Evolutionary conservation across 2,113 vertebrate species (phyloP).

Genomic region (Atrichornis clamosus): DNA sequence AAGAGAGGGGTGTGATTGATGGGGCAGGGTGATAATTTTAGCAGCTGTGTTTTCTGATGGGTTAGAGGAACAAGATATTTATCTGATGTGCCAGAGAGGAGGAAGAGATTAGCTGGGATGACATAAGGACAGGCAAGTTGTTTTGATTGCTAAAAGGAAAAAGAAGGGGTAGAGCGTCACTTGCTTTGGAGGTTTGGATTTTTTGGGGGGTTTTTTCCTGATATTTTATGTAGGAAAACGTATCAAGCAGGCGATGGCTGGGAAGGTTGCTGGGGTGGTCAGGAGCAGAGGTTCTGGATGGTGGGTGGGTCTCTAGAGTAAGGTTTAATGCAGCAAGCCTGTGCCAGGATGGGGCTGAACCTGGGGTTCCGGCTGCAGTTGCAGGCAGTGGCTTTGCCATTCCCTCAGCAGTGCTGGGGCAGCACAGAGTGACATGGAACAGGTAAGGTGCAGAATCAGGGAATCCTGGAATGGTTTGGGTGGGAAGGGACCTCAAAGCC

Average conservation of each 20-base stretch:
- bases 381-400: background rate
- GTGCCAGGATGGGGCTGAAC: background rate
- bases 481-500: background rate
- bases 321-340: background rate
- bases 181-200: background rate
- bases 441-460: background rate
- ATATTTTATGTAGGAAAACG: background rate
- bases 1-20: background rate
- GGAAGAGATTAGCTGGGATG: background rate
- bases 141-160: background rate
- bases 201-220: background rate
- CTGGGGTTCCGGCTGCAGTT: background rate
- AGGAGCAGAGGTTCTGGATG: background rate
- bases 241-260: background rate
- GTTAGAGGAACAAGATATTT: background rate
- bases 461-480: background rate
- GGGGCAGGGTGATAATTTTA: conserved; percentile 12
- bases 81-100: background rate
- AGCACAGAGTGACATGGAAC: background rate
- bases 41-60: background rate
- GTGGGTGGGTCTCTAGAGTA: background rate
- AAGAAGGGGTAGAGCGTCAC: background rate
- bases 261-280: background rate
- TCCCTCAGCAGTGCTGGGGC: background rate
- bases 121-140: background rate